Evolutionary conservation across 2,888 invertebrate species (phyloP).

Genomic region (Scaptomyza caliginosa): DNA sequence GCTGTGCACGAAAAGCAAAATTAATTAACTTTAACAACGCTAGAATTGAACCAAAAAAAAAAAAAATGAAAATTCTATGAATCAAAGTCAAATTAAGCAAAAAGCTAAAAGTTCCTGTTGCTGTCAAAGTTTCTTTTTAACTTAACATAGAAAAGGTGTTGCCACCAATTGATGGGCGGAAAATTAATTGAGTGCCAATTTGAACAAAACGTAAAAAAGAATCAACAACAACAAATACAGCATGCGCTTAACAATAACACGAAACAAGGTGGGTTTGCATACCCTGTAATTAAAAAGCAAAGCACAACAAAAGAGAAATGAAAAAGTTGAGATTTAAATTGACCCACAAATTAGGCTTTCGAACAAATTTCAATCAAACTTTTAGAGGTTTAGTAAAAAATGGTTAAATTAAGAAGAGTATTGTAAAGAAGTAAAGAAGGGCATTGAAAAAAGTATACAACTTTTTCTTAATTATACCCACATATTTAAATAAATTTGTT

Average conservation of each 20-base stretch:
- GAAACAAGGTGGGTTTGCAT: not conserved
- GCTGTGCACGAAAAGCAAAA: conserved; percentile 21
- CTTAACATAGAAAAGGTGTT: conserved; percentile 72
- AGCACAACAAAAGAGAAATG: not conserved
- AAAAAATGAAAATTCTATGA: conserved; percentile 20
- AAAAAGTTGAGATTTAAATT: not conserved
- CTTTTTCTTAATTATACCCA: no score
- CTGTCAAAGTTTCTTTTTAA: conserved; percentile 49
- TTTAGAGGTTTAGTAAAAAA: not conserved
- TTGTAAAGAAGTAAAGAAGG: no score
- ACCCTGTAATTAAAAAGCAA: not conserved
- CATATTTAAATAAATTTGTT: no score
- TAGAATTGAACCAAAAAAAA: not conserved
- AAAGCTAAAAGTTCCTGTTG: conserved; percentile 45
- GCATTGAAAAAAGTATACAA: not conserved
- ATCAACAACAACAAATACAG: not conserved
- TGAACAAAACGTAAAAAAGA: conserved; percentile 11
- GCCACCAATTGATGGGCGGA: conserved; percentile 46
- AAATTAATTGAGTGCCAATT: conserved; percentile 62
- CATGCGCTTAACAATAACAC: no score
- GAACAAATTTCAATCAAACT: not conserved
- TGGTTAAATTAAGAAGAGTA: not conserved
- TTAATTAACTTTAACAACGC: conserved; percentile 54
- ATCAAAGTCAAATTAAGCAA: conserved; percentile 40
- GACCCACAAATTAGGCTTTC: no score